Base-by-base conservation (phyloP, 2,797 vertebrate species). In the Acipenser transmontanus region DNA sequence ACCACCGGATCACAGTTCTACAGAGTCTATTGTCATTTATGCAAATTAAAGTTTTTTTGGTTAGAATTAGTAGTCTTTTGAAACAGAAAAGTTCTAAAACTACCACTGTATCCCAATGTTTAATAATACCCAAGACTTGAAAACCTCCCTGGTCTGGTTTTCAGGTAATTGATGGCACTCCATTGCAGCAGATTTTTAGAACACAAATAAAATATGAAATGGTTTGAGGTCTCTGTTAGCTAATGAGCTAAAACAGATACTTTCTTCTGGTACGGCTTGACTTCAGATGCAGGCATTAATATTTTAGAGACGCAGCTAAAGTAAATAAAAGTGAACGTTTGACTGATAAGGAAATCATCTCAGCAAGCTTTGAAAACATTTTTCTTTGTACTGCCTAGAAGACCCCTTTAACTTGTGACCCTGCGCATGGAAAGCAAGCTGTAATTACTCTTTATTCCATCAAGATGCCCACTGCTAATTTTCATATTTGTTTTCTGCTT, bases 171-270 rank as follows among this genome's bases (percentile, higher is more conserved):
- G 82, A 84, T 87, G 84, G 87, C 83, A 84, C 84, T 87, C 86
- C 93, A 93, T 92, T 93, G 90, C 72, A 67, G 75, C 67, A 82
- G 80, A 88, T 84, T 90, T 85, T 79, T 86, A 85, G 84, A 87
- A 88, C 85, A 91, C 81, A 89, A 92, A 89, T 82, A 82, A 89
- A 89, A 87, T 87, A 87, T 87, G 82, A 86, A 91, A 89, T 88
- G 77, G 82, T 88, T 84, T 85, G 87, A 83, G 61, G 60, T 78
- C 82, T 83, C 80, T 85, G 74, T 80, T 82, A 86, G 82, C 87
- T 90, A 92, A 90, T 88, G 88, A 93, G 84, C 84, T 70, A 76
- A 69, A 85, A 76, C 80, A 85, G 78, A 81, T 73, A 73, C 47
- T 12, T 68, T 71, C 70, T 71, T 69, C 52, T 80, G 72, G 68